Base-by-base conservation (phyloP, 2,113 vertebrate species). In the Pteruthius melanotis region DNA sequence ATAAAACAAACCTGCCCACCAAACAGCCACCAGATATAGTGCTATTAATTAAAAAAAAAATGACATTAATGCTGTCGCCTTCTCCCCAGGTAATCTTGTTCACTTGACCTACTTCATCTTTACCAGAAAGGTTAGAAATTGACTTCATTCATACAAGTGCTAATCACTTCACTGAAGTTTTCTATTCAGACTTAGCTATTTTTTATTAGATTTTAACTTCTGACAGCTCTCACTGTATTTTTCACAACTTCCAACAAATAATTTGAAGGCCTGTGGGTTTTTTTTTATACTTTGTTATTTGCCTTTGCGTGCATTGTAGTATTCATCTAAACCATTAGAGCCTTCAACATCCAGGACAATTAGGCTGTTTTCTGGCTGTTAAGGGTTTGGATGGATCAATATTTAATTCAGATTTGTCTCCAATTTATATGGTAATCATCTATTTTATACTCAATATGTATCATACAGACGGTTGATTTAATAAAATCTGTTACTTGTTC, bases 391-490 rank as follows among this genome's bases (percentile, higher is more conserved):
- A 78, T 65, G 35, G 59, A 90, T 93, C 89, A 83, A 87, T 95
- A 90, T 83, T 87, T 95, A 93, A 85, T 80, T 74, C 84, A 53
- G 35, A 87, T 91, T 94, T 85, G 13, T 75, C 72, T 78, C 44
- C 52, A 70, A 87, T 60, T 82, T 93, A 76, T 82, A 71, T 66
- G 45, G 10, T 83, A 87, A 87, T 87, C 5, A 78, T 89, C 78
- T 87, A 33, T 87, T 94, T 94, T 87, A 45, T 68, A 21, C 37
- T 53, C 8, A 68, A 37, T 72, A 72, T 37, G 64, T 85, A 47
- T 74, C 40, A 83, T 40, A 83, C 11, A 45, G 22, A 47, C n/a
- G 35, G 27, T 9, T 82, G 53, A 56, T 71, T 93, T 81, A 76
- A 68, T 82, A 79, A 87, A 88, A 60, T 63, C 49, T 85, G 13